These are phyloP conservation scores for Diorhabda carinulata DNA, from an alignment of 1,140 invertebrate species.

Conservation along the genomic window DNA sequence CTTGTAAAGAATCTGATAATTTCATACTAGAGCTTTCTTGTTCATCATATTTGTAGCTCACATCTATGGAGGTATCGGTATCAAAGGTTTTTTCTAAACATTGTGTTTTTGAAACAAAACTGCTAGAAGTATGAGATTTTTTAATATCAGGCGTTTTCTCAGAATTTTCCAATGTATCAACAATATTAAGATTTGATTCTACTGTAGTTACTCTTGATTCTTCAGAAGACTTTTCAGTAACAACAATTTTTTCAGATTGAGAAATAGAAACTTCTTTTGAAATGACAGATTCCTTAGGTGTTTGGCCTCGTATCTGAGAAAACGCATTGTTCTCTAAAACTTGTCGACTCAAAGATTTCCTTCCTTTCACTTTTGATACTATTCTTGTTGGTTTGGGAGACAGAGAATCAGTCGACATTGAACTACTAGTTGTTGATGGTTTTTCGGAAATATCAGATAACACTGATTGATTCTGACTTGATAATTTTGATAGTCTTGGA, in stretches of 20 bases:
- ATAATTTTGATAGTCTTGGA: conserved; percentile 21
- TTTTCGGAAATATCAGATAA: neutral
- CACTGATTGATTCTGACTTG: neutral
- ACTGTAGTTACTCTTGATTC: conserved; percentile 16
- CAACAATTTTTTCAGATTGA: conserved; percentile 13
- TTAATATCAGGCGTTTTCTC: neutral
- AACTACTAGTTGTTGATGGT: neutral
- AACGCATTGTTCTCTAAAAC: conserved; percentile 39
- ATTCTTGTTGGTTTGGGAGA: conserved; percentile 2
- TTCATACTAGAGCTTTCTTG: conserved; percentile 3
- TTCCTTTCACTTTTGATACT: conserved; percentile 19
- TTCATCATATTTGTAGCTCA: neutral
- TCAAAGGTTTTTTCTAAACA: conserved; percentile 1
- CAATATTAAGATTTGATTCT: conserved; percentile 11
- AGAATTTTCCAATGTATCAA: neutral
- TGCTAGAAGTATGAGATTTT: neutral
- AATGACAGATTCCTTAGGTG: conserved; percentile 6
- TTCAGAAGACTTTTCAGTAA: conserved; percentile 17
- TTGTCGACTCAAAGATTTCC: conserved; percentile 33
- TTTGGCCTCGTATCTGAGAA: conserved; percentile 18
- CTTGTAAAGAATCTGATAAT: conserved; percentile 2
- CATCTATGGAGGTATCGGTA: conserved; percentile 7
- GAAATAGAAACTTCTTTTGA: neutral
- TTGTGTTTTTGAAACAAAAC: neutral
- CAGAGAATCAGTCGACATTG: neutral